Evolutionary conservation across 2,113 vertebrate genomes (phyloP), one percentile per base, ranked within the genome.

Genomic region (Carlito syrichta): DNA sequence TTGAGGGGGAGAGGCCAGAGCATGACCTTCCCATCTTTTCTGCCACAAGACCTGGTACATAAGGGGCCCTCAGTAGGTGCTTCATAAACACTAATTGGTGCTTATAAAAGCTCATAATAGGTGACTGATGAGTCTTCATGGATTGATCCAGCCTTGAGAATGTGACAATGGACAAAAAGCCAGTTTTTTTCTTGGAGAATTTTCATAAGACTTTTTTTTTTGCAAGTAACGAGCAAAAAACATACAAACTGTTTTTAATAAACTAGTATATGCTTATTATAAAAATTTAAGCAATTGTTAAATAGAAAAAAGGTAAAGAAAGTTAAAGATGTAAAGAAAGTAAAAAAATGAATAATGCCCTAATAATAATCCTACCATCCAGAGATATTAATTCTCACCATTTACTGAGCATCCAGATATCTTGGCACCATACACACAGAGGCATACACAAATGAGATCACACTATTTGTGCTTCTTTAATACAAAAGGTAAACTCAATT

Each of bases 401-500:
- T 78, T 89, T 90, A 84, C 63, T 63, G 58, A 87, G 58, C 1
- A 1, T 48, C 19, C n/a, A 96, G 94, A 50, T 48, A 58, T 81
- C 54, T 86, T 32, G 85, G 93, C 71, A 69, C 94, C 35, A 1
- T 13, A 7, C 10, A 22, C 77, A 63, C 32, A 86, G 83, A 95
- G 56, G 23, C 35, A 40, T 58, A 38, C 71, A 35, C 79, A 45
- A 74, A 83, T 50, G 45, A 54, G 43, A 40, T 87, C 14, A 16
- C 45, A 63, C 43, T 76, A 69, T 88, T 91, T 66, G 79, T 96
- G 58, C 22, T 56, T 19, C n/a, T 96, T 92, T 91, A 93, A 86
- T 84, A 78, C 81, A 90, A 90, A 83, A 96, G 45, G 95, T 66
- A 81, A 94, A 54, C 93, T 97, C 22, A 11, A 83, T 96, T 96